Evolutionary conservation across 2,797 vertebrate genomes (phyloP).

Genomic region (Austrolebias charrua): DNA sequence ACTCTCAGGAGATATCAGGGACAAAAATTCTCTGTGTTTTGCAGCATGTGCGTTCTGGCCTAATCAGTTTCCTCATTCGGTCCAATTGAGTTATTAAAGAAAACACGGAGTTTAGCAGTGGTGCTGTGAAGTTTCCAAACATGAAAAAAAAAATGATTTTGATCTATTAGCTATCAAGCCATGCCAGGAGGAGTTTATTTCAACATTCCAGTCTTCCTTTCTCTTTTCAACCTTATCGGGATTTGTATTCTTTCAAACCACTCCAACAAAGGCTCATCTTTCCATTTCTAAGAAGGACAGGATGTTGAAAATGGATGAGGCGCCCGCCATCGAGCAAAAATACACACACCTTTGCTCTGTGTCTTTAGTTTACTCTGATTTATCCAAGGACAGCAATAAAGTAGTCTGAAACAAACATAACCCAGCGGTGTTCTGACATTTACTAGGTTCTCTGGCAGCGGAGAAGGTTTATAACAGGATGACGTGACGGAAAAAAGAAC

Average conservation of each 20-base stretch:
- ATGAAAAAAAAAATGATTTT: conserved; percentile 46
- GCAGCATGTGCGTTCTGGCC: conserved; percentile 1
- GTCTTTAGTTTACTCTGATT: conserved; percentile 12
- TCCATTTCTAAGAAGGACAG: conserved; percentile 61
- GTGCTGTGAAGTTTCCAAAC: conserved; percentile 17
- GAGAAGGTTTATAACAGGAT: conserved; percentile 52
- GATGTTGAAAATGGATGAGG: conserved; percentile 54
- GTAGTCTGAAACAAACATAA: conserved; percentile 44
- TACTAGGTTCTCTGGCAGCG: conserved; percentile 42
- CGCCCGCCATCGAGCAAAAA: neutral
- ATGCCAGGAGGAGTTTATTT: conserved; percentile 67
- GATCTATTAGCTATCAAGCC: conserved; percentile 60
- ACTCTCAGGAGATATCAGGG: neutral
- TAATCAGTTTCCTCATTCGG: conserved; percentile 37
- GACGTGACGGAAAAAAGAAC: conserved; percentile 37
- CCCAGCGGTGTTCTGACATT: conserved; percentile 54
- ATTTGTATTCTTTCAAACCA: conserved; percentile 66
- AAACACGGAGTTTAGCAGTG: conserved; percentile 11
- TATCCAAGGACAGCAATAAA: conserved; percentile 53
- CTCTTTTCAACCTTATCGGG: conserved; percentile 66
- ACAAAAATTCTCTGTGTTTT: conserved; percentile 2
- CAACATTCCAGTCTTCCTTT: conserved; percentile 62
- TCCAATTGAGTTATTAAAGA: conserved; percentile 49
- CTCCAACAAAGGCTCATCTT: conserved; percentile 56
- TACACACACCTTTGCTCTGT: conserved; percentile 22